Evolutionary conservation across 2,888 invertebrate genomes (phyloP), one percentile per base, ranked within the genome.

Genomic region (Ethmia dodecea): DNA sequence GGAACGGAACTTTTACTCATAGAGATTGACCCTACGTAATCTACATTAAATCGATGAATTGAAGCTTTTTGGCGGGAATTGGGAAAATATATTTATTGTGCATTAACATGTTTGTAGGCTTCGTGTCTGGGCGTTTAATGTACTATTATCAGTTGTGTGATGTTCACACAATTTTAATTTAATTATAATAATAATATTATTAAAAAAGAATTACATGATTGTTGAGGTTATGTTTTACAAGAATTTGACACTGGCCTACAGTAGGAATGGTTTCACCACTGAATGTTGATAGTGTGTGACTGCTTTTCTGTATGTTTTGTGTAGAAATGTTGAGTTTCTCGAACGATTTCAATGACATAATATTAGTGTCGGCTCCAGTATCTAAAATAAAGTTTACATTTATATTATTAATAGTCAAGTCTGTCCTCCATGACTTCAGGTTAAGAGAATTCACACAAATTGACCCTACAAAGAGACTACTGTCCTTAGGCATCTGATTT

Each of bases 401-500:
- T 3, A 3, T 14, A 28, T 24, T 24, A 13, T 29, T 29, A 12
- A 35, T 11, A 4, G 1, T 11, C 14, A 30, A 15, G 3, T 11
- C 16, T 5, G 10, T 35, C 5, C 13, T 13, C 15, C 24, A 32
- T 9, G 20, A 33, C 14, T 26, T n/a, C 18, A 18, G 4, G 18
- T 18, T 18, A 4, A 18, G 6, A 18, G 6, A 4, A 18, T 6
- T n/a, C n/a, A n/a, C n/a, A n/a, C n/a, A n/a, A n/a, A n/a, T n/a
- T n/a, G n/a, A n/a, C n/a, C n/a, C n/a, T n/a, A n/a, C 18, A 18
- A 18, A 5, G 18, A 18, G 6, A 4, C 4, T 5, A 4, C 37
- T 0, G 56, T 60, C 36, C 56, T 58, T 6, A 18, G 18, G 28
- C 64, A 58, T 38, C n/a, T n/a, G n/a, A 65, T 60, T 16, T 43